Percentiles rank a stretch among this genome's conserved stretches.
Evolutionary conservation across 2,888 invertebrate species (phyloP).

Genomic region (Hydrotaea cyrtoneurina): DNA sequence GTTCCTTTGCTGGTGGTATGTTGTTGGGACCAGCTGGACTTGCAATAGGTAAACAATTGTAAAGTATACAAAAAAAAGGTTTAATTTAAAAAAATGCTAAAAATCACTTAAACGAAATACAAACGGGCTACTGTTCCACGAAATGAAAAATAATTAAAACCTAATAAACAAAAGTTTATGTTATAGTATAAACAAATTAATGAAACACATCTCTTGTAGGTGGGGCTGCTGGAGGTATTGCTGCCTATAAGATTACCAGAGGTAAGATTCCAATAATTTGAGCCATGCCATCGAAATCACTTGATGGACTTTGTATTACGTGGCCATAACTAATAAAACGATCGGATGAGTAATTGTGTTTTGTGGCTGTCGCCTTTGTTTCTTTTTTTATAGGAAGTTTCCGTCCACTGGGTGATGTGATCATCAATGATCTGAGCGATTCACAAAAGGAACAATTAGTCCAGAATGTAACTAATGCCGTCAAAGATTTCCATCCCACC

Average conservation of each 20-base stretch:
- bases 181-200: too few species aligned
- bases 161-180: too few species aligned
- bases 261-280: slow-evolving; percentile 70
- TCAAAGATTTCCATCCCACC: slow-evolving; percentile 75
- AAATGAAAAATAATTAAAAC: too few species aligned
- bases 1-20: slow-evolving; percentile 78
- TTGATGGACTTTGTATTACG: slow-evolving; percentile 44
- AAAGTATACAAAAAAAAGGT: too few species aligned
- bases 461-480: slow-evolving; percentile 74
- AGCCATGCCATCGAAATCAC: not conserved
- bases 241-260: slow-evolving; percentile 76
- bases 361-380: not conserved
- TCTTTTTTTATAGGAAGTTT: slow-evolving; percentile 73
- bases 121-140: too few species aligned
- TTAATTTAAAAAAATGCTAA: too few species aligned
- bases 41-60: too few species aligned
- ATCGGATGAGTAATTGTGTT: not conserved
- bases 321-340: not conserved
- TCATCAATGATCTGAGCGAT: slow-evolving; percentile 78
- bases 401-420: slow-evolving; percentile 77
- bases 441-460: slow-evolving; percentile 75
- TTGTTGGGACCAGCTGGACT: slow-evolving; percentile 78
- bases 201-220: too few species aligned
- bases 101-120: too few species aligned
- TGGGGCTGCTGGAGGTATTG: slow-evolving; percentile 77